A percentile compares a stretch with the other conserved stretches of the same genome.
phyloP scores from a whole-genome alignment of 2,113 vertebrate genomes.

The Aplodontia rufa region DNA sequence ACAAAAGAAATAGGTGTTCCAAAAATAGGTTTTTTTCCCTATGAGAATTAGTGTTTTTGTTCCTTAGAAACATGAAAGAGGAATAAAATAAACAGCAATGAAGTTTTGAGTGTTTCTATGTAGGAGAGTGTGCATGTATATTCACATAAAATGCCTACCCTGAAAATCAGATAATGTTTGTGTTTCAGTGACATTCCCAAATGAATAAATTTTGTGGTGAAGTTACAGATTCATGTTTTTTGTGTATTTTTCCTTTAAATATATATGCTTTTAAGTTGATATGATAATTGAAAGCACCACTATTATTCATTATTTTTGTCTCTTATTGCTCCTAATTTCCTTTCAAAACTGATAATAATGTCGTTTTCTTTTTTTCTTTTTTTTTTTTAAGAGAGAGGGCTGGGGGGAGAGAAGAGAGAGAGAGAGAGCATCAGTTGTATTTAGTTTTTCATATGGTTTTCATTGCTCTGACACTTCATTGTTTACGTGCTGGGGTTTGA shows the following conservation, averaged over 20 bases:
- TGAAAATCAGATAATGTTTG: neutral
- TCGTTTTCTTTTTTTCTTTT: no score
- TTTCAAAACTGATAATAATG: neutral
- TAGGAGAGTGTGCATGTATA: neutral
- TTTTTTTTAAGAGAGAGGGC: no score
- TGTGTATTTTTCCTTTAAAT: neutral
- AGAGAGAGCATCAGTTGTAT: no score
- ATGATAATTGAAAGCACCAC: neutral
- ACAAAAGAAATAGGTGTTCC: neutral
- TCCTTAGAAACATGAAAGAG: neutral
- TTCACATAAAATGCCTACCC: neutral
- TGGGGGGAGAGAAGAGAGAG: no score
- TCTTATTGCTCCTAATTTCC: neutral
- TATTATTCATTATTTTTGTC: neutral
- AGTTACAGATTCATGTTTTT: neutral
- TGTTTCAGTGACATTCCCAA: neutral
- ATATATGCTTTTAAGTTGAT: neutral
- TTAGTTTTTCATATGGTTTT: no score
- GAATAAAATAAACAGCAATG: neutral
- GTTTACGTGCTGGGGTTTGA: no score
- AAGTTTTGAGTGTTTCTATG: neutral
- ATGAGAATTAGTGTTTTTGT: conserved; percentile 37
- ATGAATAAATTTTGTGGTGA: neutral
- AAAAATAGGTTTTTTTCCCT: neutral
- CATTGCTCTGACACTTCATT: no score